Conservation (phyloP, 2,888 invertebrate species). For the Apotomis betuletana region DNA sequence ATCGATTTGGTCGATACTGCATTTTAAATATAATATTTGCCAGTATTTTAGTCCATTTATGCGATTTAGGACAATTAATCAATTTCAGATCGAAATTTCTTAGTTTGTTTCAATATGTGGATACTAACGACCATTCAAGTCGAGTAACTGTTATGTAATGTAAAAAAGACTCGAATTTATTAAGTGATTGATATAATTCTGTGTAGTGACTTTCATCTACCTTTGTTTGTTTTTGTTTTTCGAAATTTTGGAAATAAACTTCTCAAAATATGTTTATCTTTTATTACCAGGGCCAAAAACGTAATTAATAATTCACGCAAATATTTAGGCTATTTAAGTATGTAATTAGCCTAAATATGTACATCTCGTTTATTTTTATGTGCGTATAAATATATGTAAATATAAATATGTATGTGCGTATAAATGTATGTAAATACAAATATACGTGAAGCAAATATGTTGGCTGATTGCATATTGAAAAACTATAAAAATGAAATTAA, state of each 20-base stretch:
- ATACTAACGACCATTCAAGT: background rate
- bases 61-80: background rate
- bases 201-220: slow-evolving; percentile 44
- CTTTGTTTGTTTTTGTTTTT: slow-evolving; percentile 50
- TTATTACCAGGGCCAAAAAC: slow-evolving; percentile 39
- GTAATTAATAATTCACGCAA: no score
- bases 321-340: no score
- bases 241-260: slow-evolving; percentile 60
- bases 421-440: no score
- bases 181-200: slow-evolving; percentile 14
- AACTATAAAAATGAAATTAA: no score
- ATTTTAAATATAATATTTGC: background rate
- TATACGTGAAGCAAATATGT: no score
- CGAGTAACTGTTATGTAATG: slow-evolving; percentile 10
- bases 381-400: no score
- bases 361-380: no score
- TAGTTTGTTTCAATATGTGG: background rate
- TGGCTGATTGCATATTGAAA: no score
- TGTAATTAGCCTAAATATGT: no score
- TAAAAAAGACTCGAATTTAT: slow-evolving; percentile 20
- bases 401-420: no score
- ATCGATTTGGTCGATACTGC: background rate
- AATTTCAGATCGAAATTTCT: background rate
- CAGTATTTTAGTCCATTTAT: background rate
- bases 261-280: slow-evolving; percentile 51